Conservation (phyloP, 2,113 vertebrate species). For the Sorex araneus region DNA sequence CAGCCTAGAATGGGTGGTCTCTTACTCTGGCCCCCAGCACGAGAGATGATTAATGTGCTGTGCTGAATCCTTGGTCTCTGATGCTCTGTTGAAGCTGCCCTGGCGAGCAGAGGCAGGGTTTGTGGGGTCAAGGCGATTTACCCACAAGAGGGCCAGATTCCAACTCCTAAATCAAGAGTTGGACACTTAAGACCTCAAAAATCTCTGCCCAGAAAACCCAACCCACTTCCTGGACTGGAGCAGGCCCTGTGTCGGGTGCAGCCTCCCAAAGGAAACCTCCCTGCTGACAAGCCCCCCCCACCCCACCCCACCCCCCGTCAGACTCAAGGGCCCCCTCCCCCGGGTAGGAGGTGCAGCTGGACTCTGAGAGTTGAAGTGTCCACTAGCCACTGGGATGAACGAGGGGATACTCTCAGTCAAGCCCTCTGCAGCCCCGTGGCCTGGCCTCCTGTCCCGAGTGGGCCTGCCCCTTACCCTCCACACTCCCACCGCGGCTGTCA, state of each 20-base stretch:
- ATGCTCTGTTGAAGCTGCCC: too few species aligned
- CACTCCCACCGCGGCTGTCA: rapidly evolving
- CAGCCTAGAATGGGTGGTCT: too few species aligned
- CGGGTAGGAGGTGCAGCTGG: rapidly evolving
- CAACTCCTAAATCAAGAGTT: too few species aligned
- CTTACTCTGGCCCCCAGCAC: too few species aligned
- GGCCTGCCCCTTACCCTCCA: rapidly evolving
- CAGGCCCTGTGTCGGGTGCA: not conserved
- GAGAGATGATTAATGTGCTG: too few species aligned
- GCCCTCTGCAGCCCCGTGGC: rapidly evolving
- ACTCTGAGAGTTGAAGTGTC: not conserved
- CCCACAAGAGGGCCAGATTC: rapidly evolving
- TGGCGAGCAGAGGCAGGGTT: too few species aligned
- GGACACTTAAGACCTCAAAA: not conserved
- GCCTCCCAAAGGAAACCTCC: too few species aligned
- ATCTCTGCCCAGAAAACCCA: not conserved
- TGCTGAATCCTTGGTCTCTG: too few species aligned
- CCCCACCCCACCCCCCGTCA: too few species aligned
- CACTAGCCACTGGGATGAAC: too few species aligned
- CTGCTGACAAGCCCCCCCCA: not conserved
- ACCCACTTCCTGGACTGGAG: not conserved
- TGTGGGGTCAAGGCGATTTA: too few species aligned
- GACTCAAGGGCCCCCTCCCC: not conserved
- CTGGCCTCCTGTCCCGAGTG: not conserved
- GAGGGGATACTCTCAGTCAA: too few species aligned